These are phyloP conservation scores for Dendrocincla fuliginosa DNA, from an alignment of 2,797 vertebrate species.

Conservation along the genomic window DNA sequence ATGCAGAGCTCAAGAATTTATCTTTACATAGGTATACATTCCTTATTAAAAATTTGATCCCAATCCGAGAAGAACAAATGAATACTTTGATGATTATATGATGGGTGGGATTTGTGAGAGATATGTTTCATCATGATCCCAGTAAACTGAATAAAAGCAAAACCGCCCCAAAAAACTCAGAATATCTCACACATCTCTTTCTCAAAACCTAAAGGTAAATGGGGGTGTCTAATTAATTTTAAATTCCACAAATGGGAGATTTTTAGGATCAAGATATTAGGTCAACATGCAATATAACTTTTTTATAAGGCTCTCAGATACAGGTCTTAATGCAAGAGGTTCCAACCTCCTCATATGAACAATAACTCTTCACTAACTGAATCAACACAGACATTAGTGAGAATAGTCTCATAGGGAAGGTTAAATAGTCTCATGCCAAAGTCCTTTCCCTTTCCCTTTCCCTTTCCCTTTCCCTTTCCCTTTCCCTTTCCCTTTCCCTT, in stretches of 20 bases:
- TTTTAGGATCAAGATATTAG: background rate
- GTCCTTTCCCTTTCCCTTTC: background rate
- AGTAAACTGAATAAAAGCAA: background rate
- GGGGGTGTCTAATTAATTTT: background rate
- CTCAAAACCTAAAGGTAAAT: background rate
- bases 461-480: background rate
- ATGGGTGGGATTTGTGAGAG: background rate
- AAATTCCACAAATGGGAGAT: background rate
- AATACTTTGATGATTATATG: background rate
- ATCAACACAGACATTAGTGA: background rate
- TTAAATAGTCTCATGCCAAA: background rate
- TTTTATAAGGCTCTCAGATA: background rate
- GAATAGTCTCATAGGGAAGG: background rate
- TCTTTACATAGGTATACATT: background rate
- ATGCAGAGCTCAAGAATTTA: background rate
- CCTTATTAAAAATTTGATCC: background rate
- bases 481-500: background rate
- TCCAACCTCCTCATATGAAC: background rate
- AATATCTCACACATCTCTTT: background rate
- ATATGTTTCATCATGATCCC: background rate
- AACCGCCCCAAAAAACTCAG: background rate
- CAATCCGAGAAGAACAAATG: background rate
- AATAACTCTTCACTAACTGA: background rate
- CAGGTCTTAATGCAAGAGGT: background rate
- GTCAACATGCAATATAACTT: background rate